Evolutionary conservation across 53 echinoderm and acorn worm species (phyloP).

Genomic region (Pentamera pediparva): DNA sequence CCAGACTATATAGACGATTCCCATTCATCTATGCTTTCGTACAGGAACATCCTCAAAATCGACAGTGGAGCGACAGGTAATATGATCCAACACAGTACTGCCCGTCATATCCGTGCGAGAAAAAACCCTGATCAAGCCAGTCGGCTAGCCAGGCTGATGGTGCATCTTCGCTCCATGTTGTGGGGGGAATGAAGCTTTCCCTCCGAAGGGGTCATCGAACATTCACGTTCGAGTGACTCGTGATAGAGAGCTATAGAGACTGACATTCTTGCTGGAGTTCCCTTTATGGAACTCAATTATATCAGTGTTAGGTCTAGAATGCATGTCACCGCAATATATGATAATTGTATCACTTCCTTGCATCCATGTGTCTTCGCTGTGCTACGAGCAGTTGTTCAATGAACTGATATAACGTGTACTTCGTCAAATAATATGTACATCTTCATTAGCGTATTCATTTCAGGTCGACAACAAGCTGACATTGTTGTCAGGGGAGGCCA

Average conservation of each 20-base stretch:
- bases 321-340: no score
- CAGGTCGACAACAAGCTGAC: slow-evolving; percentile 33
- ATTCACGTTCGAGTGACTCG: neutral
- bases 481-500: slow-evolving; percentile 50
- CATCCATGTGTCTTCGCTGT: no score
- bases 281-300: slow-evolving; percentile 32
- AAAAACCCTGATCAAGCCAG: slow-evolving; percentile 29
- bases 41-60: slow-evolving; percentile 32
- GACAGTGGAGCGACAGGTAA: slow-evolving; percentile 62
- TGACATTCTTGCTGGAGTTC: slow-evolving; percentile 34
- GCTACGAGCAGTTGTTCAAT: no score
- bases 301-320: neutral
- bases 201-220: neutral
- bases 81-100: slow-evolving; percentile 34
- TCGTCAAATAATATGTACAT: no score
- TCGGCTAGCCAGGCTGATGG: slow-evolving; percentile 55
- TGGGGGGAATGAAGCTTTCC: slow-evolving; percentile 9
- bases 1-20: slow-evolving; percentile 31
- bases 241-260: slow-evolving; percentile 20
- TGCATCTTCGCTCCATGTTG: slow-evolving; percentile 30
- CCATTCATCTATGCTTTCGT: slow-evolving; percentile 44
- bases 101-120: slow-evolving; percentile 4
- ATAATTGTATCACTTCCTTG: no score
- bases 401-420: no score
- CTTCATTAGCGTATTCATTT: no score